A percentile compares a stretch with the other conserved stretches of the same genome.
Conservation (phyloP, 23 tunicate genomes). For the Ciona savignyi region DNA sequence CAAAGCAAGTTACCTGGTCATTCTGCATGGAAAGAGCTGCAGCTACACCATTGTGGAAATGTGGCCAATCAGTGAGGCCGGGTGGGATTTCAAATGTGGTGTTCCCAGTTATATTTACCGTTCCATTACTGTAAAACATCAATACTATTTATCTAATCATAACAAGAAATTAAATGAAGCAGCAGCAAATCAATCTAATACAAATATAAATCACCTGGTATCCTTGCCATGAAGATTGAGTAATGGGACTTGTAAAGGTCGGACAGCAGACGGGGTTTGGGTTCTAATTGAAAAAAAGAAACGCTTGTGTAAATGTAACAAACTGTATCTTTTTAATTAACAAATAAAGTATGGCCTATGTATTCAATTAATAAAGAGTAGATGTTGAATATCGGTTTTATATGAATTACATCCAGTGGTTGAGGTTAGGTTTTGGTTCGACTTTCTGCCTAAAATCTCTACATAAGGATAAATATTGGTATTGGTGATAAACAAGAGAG, state of each 20-base stretch:
- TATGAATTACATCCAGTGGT: too few relatives aligned
- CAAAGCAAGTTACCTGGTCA: conserved; percentile 20
- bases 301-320: too few relatives aligned
- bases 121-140: conserved; percentile 42
- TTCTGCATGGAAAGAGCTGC: conserved; percentile 49
- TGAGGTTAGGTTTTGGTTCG: too few relatives aligned
- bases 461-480: too few relatives aligned
- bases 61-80: conserved; percentile 58
- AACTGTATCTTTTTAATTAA: too few relatives aligned
- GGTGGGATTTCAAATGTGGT: conserved; percentile 56
- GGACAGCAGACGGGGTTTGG: conserved; percentile 28
- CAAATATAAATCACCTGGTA: conserved; percentile 30
- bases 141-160: not conserved
- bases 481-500: too few relatives aligned
- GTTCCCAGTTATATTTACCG: conserved; percentile 20
- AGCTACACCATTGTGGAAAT: conserved; percentile 80
- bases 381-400: too few relatives aligned
- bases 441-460: too few relatives aligned
- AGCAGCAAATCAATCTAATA: not conserved
- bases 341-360: too few relatives aligned
- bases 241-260: conserved; percentile 24
- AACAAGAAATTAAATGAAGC: not conserved
- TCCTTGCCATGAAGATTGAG: conserved; percentile 65
- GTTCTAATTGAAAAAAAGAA: conserved; percentile 22
- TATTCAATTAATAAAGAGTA: too few relatives aligned